These are phyloP conservation scores for Apteryx mantelli DNA, from an alignment of 2,113 vertebrate species.

Conservation along the genomic window DNA sequence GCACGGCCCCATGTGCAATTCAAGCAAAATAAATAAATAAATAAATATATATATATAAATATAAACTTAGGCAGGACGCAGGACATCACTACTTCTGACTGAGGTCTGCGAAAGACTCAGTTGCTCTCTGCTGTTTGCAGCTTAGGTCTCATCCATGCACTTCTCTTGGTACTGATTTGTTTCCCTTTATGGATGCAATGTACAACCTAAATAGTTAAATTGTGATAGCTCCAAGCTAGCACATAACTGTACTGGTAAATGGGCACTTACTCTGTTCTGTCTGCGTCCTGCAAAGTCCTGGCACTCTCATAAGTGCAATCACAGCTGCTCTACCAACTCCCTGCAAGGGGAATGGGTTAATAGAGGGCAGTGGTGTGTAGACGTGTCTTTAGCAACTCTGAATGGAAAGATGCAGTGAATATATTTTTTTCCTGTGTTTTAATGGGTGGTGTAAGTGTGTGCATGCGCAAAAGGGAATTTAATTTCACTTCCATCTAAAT, in stretches of 20 bases:
- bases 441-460: not conserved
- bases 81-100: not conserved
- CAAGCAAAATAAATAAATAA: not conserved
- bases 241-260: fast-evolving
- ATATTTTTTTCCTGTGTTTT: not conserved
- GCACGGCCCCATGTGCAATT: not conserved
- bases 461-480: not conserved
- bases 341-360: not conserved
- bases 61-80: not conserved
- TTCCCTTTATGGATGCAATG: not conserved
- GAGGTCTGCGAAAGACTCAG: not conserved
- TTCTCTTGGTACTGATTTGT: not conserved
- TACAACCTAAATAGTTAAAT: not conserved
- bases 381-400: fast-evolving
- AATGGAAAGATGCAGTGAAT: not conserved
- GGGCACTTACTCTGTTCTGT: not conserved
- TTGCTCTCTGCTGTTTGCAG: not conserved
- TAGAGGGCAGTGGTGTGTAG: fast-evolving
- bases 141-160: not conserved
- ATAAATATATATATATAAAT: not conserved
- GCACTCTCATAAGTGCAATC: not conserved
- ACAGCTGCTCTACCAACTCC: not conserved
- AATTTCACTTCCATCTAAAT: not conserved
- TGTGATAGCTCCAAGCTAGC: not conserved
- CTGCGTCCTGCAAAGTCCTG: not conserved